These are phyloP conservation scores for Rhizoglyphus robini DNA, from an alignment of 1,140 invertebrate species.

Conservation along the genomic window DNA sequence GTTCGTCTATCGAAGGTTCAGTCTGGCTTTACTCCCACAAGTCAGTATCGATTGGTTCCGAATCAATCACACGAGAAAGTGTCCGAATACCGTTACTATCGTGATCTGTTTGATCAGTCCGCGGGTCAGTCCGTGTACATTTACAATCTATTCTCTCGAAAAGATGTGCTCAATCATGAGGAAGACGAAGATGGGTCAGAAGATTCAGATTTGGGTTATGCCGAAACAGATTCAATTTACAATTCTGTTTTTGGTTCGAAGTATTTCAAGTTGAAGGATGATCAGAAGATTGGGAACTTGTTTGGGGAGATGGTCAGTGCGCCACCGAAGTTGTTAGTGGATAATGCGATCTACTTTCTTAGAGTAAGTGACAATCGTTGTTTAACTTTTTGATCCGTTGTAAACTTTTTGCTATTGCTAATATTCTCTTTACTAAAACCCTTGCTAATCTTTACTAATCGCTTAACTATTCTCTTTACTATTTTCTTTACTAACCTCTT, in stretches of 20 bases:
- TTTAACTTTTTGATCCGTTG: too few species aligned
- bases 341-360: background rate
- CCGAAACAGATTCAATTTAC: slow-evolving; percentile 1
- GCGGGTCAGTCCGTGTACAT: background rate
- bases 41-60: background rate
- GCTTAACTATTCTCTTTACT: too few species aligned
- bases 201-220: too few species aligned
- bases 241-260: background rate
- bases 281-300: background rate
- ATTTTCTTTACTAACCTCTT: too few species aligned
- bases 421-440: too few species aligned
- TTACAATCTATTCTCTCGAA: background rate
- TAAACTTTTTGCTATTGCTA: too few species aligned
- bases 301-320: background rate
- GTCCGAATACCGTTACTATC: background rate
- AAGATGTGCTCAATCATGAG: background rate
- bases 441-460: too few species aligned
- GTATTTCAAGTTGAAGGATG: background rate
- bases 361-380: too few species aligned
- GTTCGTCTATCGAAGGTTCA: background rate
- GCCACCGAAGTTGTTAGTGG: background rate
- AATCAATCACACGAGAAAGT: background rate
- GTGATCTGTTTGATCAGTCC: background rate
- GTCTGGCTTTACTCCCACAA: background rate
- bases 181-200: background rate